phyloP scores from a whole-genome alignment of 2,888 invertebrate genomes.

The Orthosia gracilis region DNA sequence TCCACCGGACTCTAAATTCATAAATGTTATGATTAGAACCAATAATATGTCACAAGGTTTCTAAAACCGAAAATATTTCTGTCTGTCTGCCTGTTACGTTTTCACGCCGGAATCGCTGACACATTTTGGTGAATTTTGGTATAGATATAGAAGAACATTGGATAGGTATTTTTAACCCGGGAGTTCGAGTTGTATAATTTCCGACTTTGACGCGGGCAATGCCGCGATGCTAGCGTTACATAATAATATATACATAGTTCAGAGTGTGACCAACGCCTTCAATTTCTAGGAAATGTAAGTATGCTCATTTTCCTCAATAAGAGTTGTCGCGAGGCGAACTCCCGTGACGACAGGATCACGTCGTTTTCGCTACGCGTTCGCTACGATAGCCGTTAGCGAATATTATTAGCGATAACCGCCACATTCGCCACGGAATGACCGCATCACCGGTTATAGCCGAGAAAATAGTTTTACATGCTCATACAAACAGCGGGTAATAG shows the following conservation, averaged over 20 bases:
- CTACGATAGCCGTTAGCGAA: neutral
- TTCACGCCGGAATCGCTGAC: too few species aligned
- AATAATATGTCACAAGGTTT: neutral
- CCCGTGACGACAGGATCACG: neutral
- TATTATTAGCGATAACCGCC: conserved; percentile 34
- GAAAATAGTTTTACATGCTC: conserved; percentile 27
- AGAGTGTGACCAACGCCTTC: neutral
- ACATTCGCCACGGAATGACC: neutral
- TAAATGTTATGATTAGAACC: too few species aligned
- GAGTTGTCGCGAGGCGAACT: neutral
- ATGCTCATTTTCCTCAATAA: conserved; percentile 8
- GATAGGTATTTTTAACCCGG: too few species aligned
- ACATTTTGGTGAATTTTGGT: too few species aligned
- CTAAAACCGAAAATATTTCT: too few species aligned
- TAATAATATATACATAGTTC: too few species aligned
- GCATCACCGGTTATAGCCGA: neutral
- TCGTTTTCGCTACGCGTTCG: conserved; percentile 5
- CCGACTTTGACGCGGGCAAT: neutral
- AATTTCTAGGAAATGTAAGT: neutral
- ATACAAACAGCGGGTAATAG: neutral
- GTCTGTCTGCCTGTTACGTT: too few species aligned
- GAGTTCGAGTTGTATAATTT: too few species aligned
- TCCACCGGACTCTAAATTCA: too few species aligned
- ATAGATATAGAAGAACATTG: too few species aligned
- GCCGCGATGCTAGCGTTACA: neutral